These are phyloP conservation scores for Watsonalla cultraria DNA, from an alignment of 2,888 invertebrate genomes.

Conservation along the genomic window DNA sequence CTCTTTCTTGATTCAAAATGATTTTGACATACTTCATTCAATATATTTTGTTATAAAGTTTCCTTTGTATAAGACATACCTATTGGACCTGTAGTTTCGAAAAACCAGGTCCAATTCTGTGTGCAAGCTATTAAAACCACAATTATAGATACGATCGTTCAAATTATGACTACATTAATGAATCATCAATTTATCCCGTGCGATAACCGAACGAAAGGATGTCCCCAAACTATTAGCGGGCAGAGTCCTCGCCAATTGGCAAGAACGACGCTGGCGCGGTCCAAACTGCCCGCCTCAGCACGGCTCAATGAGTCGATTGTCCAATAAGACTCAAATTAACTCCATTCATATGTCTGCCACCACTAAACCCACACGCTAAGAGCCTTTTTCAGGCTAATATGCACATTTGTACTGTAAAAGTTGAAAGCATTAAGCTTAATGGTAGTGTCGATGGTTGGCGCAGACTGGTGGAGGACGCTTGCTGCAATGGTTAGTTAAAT, in stretches of 20 bases:
- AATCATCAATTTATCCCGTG: conserved; percentile 9
- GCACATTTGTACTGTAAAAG: conserved; percentile 41
- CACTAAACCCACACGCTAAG: conserved; percentile 45
- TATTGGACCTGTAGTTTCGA: too few species aligned
- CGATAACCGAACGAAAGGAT: conserved; percentile 32
- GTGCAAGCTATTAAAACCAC: too few species aligned
- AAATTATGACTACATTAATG: background rate
- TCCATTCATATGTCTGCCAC: conserved; percentile 64
- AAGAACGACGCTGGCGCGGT: conserved; percentile 42
- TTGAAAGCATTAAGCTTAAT: conserved; percentile 37
- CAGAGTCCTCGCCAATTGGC: conserved; percentile 62
- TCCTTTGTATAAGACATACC: too few species aligned
- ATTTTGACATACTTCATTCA: too few species aligned
- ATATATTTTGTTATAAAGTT: too few species aligned
- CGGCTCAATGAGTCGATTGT: conserved; percentile 65
- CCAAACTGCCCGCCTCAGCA: conserved; percentile 60
- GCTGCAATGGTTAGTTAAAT: background rate
- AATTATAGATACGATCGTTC: background rate
- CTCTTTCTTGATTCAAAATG: too few species aligned
- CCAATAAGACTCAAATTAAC: conserved; percentile 49
- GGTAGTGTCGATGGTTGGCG: conserved; percentile 17
- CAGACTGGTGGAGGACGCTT: conserved; percentile 1
- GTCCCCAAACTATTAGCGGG: conserved; percentile 46
- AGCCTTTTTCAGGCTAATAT: conserved; percentile 51
- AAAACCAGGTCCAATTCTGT: too few species aligned